Evolutionary conservation across 2,888 invertebrate genomes (phyloP), one percentile per base, ranked within the genome.

Genomic region (Diachrysia chrysitis): DNA sequence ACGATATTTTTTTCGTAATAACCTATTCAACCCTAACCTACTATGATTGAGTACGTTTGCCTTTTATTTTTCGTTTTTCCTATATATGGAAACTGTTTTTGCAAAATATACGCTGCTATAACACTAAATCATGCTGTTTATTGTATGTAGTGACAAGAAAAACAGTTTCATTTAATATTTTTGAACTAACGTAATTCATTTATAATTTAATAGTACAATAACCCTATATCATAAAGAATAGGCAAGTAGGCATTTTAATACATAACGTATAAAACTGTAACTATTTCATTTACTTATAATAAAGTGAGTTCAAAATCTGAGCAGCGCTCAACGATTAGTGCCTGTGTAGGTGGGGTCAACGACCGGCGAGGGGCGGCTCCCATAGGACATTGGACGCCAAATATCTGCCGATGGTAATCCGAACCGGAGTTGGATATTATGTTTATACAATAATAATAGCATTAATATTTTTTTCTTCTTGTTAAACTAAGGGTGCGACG

Each of bases 311-410:
- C n/a, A 17, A 25, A n/a, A 42, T 46, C 12, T 54, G 59, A 51
- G 60, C 74, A 68, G 76, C 68, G 63, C 76, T 61, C 58, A 10
- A 37, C 14, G 1, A 14, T 17, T 57, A 57, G 14, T 23, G 54
- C 19, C n/a, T n/a, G n/a, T n/a, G 58, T 66, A 58, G 59, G 65
- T 6, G 63, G 46, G 79, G 73, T 78, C 76, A 71, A 58, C 32
- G 78, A 71, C 81, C 79, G 42, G 71, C 14, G 63, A 66, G 21
- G 77, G 78, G 75, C 37, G 64, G 72, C 60, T 42, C 67, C 66
- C 70, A 59, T 58, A 56, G 66, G 57, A 73, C 72, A 65, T 17
- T 58, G 55, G 63, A 56, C 64, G 67, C n/a, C 59, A 63, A 57
- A 76, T 76, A 67, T 66, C 63, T 58, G 55, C 54, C 64, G 69